These are phyloP conservation scores for Plutomurus gul DNA, from an alignment of 1,140 invertebrate genomes.

Conservation along the genomic window DNA sequence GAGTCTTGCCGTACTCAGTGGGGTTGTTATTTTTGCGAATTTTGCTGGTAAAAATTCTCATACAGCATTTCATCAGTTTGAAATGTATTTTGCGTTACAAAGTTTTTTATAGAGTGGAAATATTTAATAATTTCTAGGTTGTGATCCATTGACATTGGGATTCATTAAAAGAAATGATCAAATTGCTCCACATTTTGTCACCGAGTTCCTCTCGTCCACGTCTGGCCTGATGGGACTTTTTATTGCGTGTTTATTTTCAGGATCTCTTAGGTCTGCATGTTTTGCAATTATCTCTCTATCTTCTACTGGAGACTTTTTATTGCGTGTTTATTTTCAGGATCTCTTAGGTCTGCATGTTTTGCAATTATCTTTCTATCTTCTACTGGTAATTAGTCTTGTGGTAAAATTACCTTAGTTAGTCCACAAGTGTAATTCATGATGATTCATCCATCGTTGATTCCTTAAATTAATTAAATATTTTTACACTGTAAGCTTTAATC, in stretches of 20 bases:
- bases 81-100: background rate
- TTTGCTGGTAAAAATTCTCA: slow-evolving; percentile 52
- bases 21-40: slow-evolving; percentile 57
- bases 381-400: background rate
- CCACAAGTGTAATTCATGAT: too few relatives aligned
- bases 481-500: too few relatives aligned
- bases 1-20: slow-evolving; percentile 57
- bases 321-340: slow-evolving; percentile 54
- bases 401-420: too few relatives aligned
- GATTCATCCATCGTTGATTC: background rate
- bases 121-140: background rate
- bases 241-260: slow-evolving; percentile 55
- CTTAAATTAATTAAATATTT: background rate
- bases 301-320: slow-evolving; percentile 54
- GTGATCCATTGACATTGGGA: slow-evolving; percentile 45
- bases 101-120: too few relatives aligned
- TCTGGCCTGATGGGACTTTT: slow-evolving; percentile 56
- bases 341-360: slow-evolving; percentile 52
- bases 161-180: slow-evolving; percentile 48
- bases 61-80: background rate
- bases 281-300: background rate
- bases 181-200: slow-evolving; percentile 49
- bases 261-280: slow-evolving; percentile 51
- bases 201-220: slow-evolving; percentile 44
- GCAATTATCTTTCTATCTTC: background rate